Evolutionary conservation across 2,888 invertebrate genomes (phyloP).

Genomic region (Drosophila kanekoi): DNA sequence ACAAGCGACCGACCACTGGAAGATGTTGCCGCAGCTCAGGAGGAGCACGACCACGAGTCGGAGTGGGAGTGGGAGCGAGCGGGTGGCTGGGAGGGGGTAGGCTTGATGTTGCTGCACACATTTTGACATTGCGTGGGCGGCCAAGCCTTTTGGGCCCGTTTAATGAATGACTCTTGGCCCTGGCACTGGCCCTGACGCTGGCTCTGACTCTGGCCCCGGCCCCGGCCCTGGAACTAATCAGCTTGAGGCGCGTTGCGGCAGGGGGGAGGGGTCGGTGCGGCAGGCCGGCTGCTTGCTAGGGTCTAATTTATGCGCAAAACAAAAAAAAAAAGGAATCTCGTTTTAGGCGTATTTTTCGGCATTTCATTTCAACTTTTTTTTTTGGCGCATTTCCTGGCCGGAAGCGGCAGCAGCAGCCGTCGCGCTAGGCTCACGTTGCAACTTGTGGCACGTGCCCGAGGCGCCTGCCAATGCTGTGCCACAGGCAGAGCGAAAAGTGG

Average conservation of each 20-base stretch:
- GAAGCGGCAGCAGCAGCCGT: slow-evolving; percentile 36
- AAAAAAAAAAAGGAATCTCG: slow-evolving; percentile 11
- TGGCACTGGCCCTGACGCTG: slow-evolving; percentile 35
- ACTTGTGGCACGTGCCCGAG: slow-evolving; percentile 68
- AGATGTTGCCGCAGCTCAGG: slow-evolving; percentile 13
- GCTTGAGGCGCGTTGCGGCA: slow-evolving; percentile 10
- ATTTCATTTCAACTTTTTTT: slow-evolving; percentile 9
- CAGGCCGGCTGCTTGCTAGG: slow-evolving; percentile 4
- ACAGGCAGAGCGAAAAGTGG: slow-evolving; percentile 37
- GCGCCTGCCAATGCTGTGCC: slow-evolving; percentile 22
- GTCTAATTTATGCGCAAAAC: slow-evolving; percentile 64
- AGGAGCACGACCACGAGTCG: neutral
- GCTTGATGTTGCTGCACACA: slow-evolving; percentile 9
- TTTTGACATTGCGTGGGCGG: slow-evolving; percentile 72
- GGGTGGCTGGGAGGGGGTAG: neutral
- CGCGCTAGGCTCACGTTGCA: slow-evolving; percentile 56
- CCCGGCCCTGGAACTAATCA: slow-evolving; percentile 62
- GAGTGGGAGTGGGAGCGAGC: neutral
- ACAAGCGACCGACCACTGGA: slow-evolving; percentile 2
- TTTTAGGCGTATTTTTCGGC: slow-evolving; percentile 15
- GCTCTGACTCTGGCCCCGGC: slow-evolving; percentile 8
- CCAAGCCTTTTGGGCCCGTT: slow-evolving; percentile 47
- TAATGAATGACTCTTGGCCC: slow-evolving; percentile 70
- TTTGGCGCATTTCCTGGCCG: slow-evolving; percentile 64
- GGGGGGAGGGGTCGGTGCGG: neutral